These are phyloP conservation scores for Parotia lawesii DNA, from an alignment of 2,113 vertebrate genomes.

Conservation along the genomic window DNA sequence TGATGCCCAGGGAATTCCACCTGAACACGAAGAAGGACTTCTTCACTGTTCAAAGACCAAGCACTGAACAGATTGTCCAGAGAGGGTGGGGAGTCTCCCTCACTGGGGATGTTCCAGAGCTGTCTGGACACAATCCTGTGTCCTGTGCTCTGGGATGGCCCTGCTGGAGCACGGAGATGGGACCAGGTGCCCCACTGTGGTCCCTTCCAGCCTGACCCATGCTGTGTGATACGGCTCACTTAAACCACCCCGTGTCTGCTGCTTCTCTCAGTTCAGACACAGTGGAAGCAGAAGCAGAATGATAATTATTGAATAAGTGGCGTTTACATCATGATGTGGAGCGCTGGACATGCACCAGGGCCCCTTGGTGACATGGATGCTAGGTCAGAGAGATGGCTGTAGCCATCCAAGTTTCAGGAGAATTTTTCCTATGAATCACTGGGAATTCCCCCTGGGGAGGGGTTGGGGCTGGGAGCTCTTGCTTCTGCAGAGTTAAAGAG, in stretches of 20 bases:
- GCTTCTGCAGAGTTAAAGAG: neutral
- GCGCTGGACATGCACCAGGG: accelerated
- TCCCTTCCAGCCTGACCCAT: neutral
- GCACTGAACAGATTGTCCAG: neutral
- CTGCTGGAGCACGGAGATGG: neutral
- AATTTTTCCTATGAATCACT: neutral
- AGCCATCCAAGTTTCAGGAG: neutral
- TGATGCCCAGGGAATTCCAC: neutral
- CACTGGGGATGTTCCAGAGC: neutral
- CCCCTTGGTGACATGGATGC: neutral
- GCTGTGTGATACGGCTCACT: neutral
- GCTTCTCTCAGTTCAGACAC: neutral
- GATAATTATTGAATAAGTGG: neutral
- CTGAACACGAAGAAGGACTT: neutral
- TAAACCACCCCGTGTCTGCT: neutral
- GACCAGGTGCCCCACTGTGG: neutral
- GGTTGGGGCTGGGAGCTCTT: accelerated
- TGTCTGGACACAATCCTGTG: neutral
- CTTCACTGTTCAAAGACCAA: neutral
- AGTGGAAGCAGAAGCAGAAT: neutral
- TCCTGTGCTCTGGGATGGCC: neutral
- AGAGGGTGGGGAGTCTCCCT: neutral
- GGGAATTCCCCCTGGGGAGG: neutral
- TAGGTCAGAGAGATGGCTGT: neutral
- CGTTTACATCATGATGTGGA: accelerated